Percentiles rank a stretch among this genome's conserved stretches.
Conservation (phyloP, 1,140 invertebrate species). For the Drosophila paulistorum region DNA sequence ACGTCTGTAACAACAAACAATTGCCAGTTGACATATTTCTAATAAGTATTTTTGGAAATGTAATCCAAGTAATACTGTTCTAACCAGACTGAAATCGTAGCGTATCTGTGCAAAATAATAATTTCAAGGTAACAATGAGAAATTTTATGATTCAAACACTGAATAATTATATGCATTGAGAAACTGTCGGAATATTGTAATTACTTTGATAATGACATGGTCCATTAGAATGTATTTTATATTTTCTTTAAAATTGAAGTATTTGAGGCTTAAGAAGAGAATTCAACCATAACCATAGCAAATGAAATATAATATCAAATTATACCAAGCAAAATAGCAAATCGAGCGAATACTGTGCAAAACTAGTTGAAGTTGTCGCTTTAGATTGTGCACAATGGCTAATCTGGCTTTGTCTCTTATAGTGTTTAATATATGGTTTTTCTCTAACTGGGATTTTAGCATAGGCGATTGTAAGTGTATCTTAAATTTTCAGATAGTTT, state of each 20-base stretch:
- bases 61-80: background rate
- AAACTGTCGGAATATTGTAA: too few relatives aligned
- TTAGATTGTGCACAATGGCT: background rate
- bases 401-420: background rate
- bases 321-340: background rate
- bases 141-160: too few relatives aligned
- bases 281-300: background rate
- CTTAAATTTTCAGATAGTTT: too few relatives aligned
- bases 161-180: too few relatives aligned
- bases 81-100: background rate
- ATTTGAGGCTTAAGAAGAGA: too few relatives aligned
- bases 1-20: conserved; percentile 18
- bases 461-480: background rate
- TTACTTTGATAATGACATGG: too few relatives aligned
- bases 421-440: background rate
- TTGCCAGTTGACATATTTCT: background rate
- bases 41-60: background rate
- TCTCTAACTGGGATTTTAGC: background rate
- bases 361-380: background rate
- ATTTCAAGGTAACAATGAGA: too few relatives aligned
- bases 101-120: too few relatives aligned
- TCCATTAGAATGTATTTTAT: too few relatives aligned
- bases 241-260: too few relatives aligned
- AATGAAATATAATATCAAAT: background rate
- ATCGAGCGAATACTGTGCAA: background rate